Evolutionary conservation across 2,797 vertebrate species (phyloP).

Genomic region (Helarctos malayanus): DNA sequence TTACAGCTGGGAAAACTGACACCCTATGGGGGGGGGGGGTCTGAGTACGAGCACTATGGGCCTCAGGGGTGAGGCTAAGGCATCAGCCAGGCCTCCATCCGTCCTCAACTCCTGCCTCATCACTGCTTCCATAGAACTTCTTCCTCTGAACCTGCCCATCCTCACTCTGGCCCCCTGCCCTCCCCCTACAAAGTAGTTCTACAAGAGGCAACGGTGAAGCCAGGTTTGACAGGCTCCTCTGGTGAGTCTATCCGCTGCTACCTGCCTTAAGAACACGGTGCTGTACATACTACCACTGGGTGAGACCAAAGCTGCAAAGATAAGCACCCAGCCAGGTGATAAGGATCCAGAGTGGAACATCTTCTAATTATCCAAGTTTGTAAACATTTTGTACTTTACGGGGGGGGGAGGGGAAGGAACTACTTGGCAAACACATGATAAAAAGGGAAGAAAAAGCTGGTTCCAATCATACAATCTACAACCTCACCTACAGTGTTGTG

Average conservation of each 20-base stretch:
- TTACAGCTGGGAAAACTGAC: neutral
- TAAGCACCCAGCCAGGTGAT: neutral
- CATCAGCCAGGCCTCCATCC: neutral
- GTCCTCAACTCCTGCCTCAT: neutral
- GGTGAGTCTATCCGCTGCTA: neutral
- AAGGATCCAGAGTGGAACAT: neutral
- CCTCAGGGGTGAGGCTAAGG: neutral
- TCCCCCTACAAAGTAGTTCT: neutral
- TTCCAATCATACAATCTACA: neutral
- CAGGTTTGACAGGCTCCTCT: neutral
- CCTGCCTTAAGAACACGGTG: neutral
- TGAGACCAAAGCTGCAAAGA: neutral
- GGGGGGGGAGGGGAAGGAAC: fast-evolving
- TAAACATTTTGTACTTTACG: neutral
- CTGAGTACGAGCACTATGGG: neutral
- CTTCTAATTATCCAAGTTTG: neutral
- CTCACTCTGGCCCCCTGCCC: neutral
- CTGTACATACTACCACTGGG: neutral
- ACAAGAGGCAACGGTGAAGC: neutral
- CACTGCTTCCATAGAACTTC: neutral
- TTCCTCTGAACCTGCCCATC: neutral
- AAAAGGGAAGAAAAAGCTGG: neutral
- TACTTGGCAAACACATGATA: constrained; percentile 6
- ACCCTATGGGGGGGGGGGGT: neutral
- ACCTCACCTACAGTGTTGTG: neutral